phyloP scores from a whole-genome alignment of 2,797 vertebrate genomes.

The Decapterus maruadsi region DNA sequence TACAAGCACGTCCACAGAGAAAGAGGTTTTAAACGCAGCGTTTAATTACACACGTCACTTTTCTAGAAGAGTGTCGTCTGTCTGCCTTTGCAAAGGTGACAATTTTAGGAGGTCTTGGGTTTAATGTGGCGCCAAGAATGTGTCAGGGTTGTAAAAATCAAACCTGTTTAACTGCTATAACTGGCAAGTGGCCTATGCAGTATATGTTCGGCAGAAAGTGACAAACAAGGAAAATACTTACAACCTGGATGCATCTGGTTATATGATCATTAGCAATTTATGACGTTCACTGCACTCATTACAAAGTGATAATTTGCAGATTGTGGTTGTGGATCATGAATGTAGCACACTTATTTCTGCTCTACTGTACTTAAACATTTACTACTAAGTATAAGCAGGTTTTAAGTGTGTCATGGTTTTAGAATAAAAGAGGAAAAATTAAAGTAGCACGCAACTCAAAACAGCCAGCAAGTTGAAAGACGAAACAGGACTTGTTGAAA shows the following conservation, averaged over 20 bases:
- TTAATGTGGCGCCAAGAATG: background rate
- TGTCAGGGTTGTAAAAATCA: background rate
- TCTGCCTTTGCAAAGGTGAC: background rate
- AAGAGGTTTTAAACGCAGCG: background rate
- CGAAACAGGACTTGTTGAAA: too few relatives aligned
- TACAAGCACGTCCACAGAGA: background rate
- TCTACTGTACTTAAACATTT: too few relatives aligned
- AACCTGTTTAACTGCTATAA: background rate
- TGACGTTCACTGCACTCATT: background rate
- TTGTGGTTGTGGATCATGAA: background rate
- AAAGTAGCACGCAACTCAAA: too few relatives aligned
- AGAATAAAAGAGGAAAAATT: too few relatives aligned
- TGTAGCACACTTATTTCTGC: background rate
- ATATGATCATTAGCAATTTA: background rate
- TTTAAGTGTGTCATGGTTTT: background rate
- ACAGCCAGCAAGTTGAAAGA: too few relatives aligned
- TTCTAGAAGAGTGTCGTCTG: conserved; percentile 1
- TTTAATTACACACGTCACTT: background rate
- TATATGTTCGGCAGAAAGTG: background rate
- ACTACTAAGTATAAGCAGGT: background rate
- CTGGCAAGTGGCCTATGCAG: background rate
- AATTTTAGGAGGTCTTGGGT: background rate
- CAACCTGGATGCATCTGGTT: background rate
- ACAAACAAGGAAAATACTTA: background rate
- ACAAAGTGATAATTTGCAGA: background rate